Evolutionary conservation across 1,140 invertebrate species (phyloP).

Genomic region (Antheraea pernyi): DNA sequence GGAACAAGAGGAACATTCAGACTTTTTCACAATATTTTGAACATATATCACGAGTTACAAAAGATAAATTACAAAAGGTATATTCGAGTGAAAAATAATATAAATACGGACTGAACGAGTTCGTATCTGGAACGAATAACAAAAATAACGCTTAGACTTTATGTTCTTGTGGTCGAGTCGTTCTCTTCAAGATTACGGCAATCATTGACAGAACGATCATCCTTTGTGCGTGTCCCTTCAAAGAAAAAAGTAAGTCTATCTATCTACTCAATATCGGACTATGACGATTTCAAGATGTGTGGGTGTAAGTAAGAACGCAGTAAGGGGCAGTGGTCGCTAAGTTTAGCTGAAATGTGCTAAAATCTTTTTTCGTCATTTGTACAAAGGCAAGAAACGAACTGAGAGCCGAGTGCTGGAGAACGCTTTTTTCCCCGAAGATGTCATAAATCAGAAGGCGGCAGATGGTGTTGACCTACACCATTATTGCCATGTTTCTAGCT

Average conservation of each 20-base stretch:
- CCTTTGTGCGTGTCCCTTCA: conserved; percentile 8
- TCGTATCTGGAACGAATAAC: conserved; percentile 10
- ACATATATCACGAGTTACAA: too few relatives aligned
- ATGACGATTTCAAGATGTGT: conserved; percentile 8
- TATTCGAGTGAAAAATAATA: background rate
- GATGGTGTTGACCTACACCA: conserved; percentile 64
- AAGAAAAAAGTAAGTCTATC: conserved; percentile 7
- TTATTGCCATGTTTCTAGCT: conserved; percentile 62
- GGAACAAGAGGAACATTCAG: too few relatives aligned
- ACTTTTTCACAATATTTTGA: too few relatives aligned
- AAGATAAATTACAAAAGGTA: too few relatives aligned
- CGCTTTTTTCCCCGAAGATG: conserved; percentile 49
- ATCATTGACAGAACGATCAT: conserved; percentile 11
- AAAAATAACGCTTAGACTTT: conserved; percentile 12
- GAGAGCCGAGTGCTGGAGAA: conserved; percentile 31
- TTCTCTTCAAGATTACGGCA: conserved; percentile 8
- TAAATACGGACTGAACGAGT: background rate
- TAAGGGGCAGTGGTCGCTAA: conserved; percentile 26
- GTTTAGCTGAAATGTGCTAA: conserved; percentile 42
- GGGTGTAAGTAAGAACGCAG: conserved; percentile 12
- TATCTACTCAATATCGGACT: conserved; percentile 5
- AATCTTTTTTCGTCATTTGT: conserved; percentile 55
- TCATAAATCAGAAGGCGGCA: conserved; percentile 66
- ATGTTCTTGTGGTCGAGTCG: conserved; percentile 9
- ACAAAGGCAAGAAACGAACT: conserved; percentile 43